A percentile compares a stretch with the other conserved stretches of the same genome.
phyloP scores from a whole-genome alignment of 2,113 vertebrate species.

The Anguilla rostrata region DNA sequence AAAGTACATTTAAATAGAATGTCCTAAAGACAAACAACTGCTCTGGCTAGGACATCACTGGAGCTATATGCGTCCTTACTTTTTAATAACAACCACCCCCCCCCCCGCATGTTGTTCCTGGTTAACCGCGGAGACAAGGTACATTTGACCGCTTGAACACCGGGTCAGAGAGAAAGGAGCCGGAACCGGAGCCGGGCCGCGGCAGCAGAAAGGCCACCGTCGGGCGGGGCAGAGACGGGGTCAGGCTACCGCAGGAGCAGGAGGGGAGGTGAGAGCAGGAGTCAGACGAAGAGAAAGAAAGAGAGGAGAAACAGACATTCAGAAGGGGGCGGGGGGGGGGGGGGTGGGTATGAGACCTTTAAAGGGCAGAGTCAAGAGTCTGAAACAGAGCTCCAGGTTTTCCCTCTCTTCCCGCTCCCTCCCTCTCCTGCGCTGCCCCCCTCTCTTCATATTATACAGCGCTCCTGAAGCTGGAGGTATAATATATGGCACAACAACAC shows the following conservation, averaged over 20 bases:
- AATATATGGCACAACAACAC: neutral
- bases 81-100: no score
- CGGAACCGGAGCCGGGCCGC: neutral
- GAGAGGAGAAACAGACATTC: slow-evolving; percentile 14
- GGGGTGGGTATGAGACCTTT: neutral
- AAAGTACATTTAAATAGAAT: no score
- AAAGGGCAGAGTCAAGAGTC: neutral
- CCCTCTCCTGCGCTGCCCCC: neutral
- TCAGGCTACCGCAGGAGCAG: neutral
- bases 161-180: neutral
- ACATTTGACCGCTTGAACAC: neutral
- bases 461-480: neutral
- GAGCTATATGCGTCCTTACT: no score
- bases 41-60: no score
- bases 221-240: neutral
- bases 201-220: neutral
- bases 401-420: neutral
- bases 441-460: neutral
- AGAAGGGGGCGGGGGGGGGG: neutral
- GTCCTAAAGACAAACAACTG: no score
- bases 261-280: neutral
- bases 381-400: slow-evolving; percentile 20
- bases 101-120: neutral
- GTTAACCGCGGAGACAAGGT: neutral
- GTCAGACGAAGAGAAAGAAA: neutral